Evolutionary conservation across 2,888 invertebrate genomes (phyloP), one percentile per base, ranked within the genome.

Genomic region (Drosophila fulvimacula): DNA sequence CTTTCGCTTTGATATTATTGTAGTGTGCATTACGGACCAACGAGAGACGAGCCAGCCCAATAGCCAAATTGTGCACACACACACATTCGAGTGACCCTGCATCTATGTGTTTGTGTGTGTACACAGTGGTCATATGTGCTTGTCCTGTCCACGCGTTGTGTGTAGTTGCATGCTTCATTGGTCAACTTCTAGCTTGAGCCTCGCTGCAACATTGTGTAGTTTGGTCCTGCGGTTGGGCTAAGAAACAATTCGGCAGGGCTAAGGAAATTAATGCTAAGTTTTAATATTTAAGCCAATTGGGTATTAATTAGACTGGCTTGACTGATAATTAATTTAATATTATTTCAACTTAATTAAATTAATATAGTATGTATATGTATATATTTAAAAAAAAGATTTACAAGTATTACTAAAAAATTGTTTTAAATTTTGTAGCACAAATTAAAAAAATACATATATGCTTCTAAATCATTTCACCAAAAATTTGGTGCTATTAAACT

Each of bases 1-100:
- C 90, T 91, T 90, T 86, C 85, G 90, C 91, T 91, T 91, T 90
- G 90, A 88, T 88, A 87, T 85, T 90, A 90, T 84, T 80, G 76
- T 61, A 81, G 73, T 77, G 66, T 77, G 74, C 65, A 69, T 75
- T 88, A 80, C 81, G 74, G 32, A 36, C 62, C 74, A 60, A 42
- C 36, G 41, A 41, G 46, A 38, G 57, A 49, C 27, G 32, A 32
- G n/a, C 55, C 21, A 19, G 44, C 44, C 30, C 24, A 48, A 19
- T 21, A 32, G 11, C 30, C 36, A 21, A 46, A 44, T 46, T 49
- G 38, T 32, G 46, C 62, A 32, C 27, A 48, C 32, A 48, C 38
- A 21, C n/a, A n/a, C 27, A 36, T 9, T 15, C 52, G 17, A 52
- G 6, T 48, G 27, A 11, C 15, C 21, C 21, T 30, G 17, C 0